These are phyloP conservation scores for Chloromyia formosa DNA, from an alignment of 2,888 invertebrate species.

Conservation along the genomic window DNA sequence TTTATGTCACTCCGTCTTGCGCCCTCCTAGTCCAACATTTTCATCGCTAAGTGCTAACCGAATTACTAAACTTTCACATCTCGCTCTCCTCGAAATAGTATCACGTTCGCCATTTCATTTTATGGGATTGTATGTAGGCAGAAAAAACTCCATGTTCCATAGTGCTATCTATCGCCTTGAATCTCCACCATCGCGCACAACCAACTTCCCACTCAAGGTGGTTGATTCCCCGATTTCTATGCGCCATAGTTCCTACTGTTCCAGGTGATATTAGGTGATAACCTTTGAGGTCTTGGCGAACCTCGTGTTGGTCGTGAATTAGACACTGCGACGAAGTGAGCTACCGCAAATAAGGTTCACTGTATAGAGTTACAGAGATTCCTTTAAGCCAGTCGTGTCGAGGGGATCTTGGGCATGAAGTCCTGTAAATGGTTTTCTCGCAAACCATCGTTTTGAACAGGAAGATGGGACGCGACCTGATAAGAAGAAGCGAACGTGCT, in stretches of 20 bases:
- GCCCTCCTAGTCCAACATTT: no score
- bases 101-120: background rate
- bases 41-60: background rate
- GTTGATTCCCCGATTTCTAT: background rate
- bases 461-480: background rate
- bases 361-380: no score
- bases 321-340: slow-evolving; percentile 6
- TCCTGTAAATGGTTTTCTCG: no score
- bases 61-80: slow-evolving; percentile 7
- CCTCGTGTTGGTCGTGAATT: slow-evolving; percentile 2
- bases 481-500: slow-evolving; percentile 21
- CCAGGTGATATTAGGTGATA: slow-evolving; percentile 11
- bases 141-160: background rate
- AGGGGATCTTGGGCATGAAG: no score
- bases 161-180: background rate
- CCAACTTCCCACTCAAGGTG: background rate
- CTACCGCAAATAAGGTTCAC: slow-evolving; percentile 8
- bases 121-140: background rate
- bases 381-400: no score
- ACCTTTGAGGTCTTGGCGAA: background rate
- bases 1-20: no score
- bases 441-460: no score
- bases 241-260: background rate
- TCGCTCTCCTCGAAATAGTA: background rate
- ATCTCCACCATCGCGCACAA: background rate